Percentiles rank a stretch among this genome's conserved stretches.
These are phyloP conservation scores for Gadopsis marmoratus DNA, from an alignment of 2,797 vertebrate species.

Conservation along the genomic window DNA sequence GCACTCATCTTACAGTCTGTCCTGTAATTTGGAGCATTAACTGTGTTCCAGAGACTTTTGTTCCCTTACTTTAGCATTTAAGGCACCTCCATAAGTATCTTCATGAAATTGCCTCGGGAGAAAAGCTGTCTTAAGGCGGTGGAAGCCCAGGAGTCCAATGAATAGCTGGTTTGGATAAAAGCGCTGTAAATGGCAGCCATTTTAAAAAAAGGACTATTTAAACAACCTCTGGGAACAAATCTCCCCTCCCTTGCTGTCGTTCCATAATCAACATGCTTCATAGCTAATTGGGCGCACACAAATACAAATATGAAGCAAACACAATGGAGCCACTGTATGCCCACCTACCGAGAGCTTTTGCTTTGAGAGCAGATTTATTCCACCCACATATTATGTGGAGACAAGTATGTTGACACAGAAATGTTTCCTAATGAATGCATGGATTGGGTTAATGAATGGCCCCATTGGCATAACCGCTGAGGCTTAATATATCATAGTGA, in stretches of 20 bases:
- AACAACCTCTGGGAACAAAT: not conserved
- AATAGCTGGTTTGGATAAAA: too few relatives aligned
- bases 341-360: too few relatives aligned
- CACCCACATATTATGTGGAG: constrained; percentile 27
- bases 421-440: constrained; percentile 49
- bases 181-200: too few relatives aligned
- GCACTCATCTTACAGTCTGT: not conserved
- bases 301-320: not conserved
- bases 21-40: not conserved
- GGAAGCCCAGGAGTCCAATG: too few relatives aligned
- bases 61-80: not conserved
- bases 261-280: not conserved
- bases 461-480: constrained; percentile 39
- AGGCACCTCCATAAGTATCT: not conserved
- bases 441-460: constrained; percentile 55
- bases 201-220: not conserved
- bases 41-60: not conserved
- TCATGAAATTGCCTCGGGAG: not conserved
- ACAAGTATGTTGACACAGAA: constrained; percentile 51
- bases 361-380: constrained; percentile 26
- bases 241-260: too few relatives aligned
- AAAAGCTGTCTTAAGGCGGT: not conserved
- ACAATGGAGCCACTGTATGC: not conserved
- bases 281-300: too few relatives aligned
- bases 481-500: constrained; percentile 60